These are phyloP conservation scores for Tetanocera ferruginea DNA, from an alignment of 2,888 invertebrate genomes.

Conservation along the genomic window DNA sequence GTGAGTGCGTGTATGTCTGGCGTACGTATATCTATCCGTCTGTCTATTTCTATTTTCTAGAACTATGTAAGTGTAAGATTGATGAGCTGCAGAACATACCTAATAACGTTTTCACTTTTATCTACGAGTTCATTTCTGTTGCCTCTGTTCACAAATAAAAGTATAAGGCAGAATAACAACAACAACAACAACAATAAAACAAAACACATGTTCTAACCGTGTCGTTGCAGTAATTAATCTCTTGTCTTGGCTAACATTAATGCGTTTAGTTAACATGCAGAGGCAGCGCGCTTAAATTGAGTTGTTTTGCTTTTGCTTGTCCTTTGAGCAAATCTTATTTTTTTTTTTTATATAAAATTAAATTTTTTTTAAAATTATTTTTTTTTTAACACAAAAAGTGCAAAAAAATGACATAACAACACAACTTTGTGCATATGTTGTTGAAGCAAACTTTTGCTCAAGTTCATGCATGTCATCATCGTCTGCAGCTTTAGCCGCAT, in stretches of 20 bases:
- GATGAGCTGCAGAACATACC: constrained; percentile 3
- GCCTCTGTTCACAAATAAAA: not conserved
- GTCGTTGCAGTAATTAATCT: constrained; percentile 21
- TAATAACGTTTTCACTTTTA: constrained; percentile 10
- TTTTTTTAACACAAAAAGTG: not conserved
- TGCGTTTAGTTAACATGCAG: not conserved
- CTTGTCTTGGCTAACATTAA: constrained; percentile 1
- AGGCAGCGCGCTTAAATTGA: constrained; percentile 13
- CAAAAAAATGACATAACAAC: not conserved
- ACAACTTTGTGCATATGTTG: constrained; percentile 5
- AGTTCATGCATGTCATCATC: constrained; percentile 23
- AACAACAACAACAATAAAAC: constrained; percentile 17
- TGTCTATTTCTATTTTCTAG: not conserved
- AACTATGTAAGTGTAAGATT: constrained; percentile 10
- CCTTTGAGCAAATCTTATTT: not conserved
- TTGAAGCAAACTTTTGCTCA: not conserved
- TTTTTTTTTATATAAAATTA: not conserved
- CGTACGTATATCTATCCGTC: not conserved
- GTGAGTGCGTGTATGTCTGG: not conserved
- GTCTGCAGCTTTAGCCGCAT: not conserved
- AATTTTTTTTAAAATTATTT: not conserved
- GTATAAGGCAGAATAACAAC: not conserved
- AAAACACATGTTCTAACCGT: constrained; percentile 1
- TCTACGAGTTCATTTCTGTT: not conserved
- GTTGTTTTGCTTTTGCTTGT: constrained; percentile 18